A percentile compares a stretch with the other conserved stretches of the same genome.
Conservation (phyloP, 2,797 vertebrate species). For the Orientallactaga sibirica region DNA sequence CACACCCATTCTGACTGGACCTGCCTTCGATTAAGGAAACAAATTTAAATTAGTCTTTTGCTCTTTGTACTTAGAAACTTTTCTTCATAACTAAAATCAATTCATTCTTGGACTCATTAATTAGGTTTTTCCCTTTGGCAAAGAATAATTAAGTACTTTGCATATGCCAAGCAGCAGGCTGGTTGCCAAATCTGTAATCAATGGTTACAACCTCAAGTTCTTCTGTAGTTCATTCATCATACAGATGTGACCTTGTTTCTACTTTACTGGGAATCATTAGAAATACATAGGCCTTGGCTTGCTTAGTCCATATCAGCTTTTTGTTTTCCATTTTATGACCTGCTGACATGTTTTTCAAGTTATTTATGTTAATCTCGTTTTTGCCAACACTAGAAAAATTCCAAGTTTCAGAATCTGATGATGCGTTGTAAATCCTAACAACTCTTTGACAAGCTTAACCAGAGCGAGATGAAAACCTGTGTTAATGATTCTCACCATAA, state of each 20-base stretch:
- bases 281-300: neutral
- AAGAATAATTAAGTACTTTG: conserved; percentile 40
- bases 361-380: neutral
- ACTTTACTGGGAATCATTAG: neutral
- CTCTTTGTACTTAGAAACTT: neutral
- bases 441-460: conserved; percentile 27
- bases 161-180: neutral
- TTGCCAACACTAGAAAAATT: conserved; percentile 1
- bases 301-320: neutral
- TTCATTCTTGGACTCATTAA: neutral
- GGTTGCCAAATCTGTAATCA: conserved; percentile 14
- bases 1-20: neutral
- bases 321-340: too few relatives aligned
- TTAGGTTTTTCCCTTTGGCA: neutral
- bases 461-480: neutral
- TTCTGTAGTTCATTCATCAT: neutral
- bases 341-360: neutral
- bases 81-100: conserved; percentile 19
- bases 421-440: neutral
- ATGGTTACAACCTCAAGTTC: neutral
- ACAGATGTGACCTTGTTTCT: neutral
- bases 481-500: neutral
- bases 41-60: neutral
- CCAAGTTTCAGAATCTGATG: neutral
- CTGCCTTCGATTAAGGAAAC: neutral